A percentile compares a stretch with the other conserved stretches of the same genome.
These are phyloP conservation scores for Phallusia fumigata DNA, from an alignment of 23 tunicate genomes.

Conservation along the genomic window DNA sequence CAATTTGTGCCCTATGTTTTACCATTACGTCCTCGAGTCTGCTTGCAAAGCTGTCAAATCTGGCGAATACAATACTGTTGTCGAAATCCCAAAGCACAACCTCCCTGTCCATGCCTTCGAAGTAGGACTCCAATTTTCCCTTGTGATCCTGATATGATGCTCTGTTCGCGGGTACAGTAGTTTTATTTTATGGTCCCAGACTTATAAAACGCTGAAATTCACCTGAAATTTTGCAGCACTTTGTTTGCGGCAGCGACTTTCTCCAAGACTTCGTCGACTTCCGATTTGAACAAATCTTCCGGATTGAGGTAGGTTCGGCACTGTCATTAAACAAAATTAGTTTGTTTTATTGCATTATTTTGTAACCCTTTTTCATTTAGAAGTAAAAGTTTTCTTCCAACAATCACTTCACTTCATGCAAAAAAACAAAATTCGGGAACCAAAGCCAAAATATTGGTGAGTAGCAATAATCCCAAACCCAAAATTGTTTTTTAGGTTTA, in stretches of 20 bases:
- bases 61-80: constrained; percentile 71
- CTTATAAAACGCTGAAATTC: background rate
- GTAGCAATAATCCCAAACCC: too few species aligned
- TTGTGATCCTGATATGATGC: constrained; percentile 83
- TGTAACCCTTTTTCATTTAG: too few species aligned
- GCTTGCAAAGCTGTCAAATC: constrained; percentile 55
- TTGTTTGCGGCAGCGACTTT: constrained; percentile 59
- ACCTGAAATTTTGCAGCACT: constrained; percentile 64
- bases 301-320: constrained; percentile 85
- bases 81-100: constrained; percentile 90
- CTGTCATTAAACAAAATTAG: constrained; percentile 12
- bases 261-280: constrained; percentile 83
- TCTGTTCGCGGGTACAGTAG: constrained; percentile 8
- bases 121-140: constrained; percentile 64
- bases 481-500: too few species aligned
- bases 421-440: too few species aligned
- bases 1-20: background rate
- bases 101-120: constrained; percentile 65
- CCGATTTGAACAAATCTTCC: constrained; percentile 87
- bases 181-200: background rate
- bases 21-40: constrained; percentile 66
- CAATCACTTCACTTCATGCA: too few species aligned
- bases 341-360: too few species aligned
- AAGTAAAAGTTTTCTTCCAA: too few species aligned
- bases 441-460: too few species aligned